Conservation (phyloP, 2,113 vertebrate species). For the Antennarius striatus region DNA sequence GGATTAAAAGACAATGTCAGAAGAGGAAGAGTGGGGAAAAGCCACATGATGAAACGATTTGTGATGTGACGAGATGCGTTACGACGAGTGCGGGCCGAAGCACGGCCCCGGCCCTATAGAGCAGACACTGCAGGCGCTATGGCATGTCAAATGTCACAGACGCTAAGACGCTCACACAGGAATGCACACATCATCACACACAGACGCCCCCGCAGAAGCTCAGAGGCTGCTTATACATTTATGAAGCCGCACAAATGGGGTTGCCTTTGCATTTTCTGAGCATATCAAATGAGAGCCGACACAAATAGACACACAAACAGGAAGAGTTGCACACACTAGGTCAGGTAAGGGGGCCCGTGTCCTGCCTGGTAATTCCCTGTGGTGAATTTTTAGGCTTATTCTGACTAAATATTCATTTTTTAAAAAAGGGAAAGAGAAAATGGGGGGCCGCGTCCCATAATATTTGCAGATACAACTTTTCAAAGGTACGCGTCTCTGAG, state of each 20-base stretch:
- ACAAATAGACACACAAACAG: too few relatives aligned
- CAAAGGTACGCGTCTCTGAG: constrained; percentile 23
- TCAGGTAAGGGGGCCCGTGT: too few relatives aligned
- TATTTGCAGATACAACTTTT: constrained; percentile 52
- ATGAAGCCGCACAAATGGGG: constrained; percentile 6
- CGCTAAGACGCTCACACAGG: constrained; percentile 55
- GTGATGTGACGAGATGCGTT: constrained; percentile 60
- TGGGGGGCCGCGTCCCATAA: too few relatives aligned
- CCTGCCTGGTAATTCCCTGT: too few relatives aligned
- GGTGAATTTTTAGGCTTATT: too few relatives aligned
- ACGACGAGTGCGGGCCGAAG: constrained; percentile 66
- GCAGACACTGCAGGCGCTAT: constrained; percentile 66
- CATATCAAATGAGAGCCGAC: too few relatives aligned
- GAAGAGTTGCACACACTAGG: too few relatives aligned
- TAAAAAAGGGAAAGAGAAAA: too few relatives aligned
- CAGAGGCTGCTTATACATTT: constrained; percentile 15
- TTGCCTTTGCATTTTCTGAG: not conserved
- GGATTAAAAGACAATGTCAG: constrained; percentile 8
- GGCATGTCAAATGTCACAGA: constrained; percentile 73
- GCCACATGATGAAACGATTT: constrained; percentile 55
- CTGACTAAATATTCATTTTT: too few relatives aligned
- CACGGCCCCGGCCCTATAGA: constrained; percentile 40
- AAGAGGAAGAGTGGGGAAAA: constrained; percentile 27
- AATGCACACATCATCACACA: constrained; percentile 6
- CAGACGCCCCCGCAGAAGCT: constrained; percentile 17